These are phyloP conservation scores for Tragelaphus strepsiceros DNA, from an alignment of 2,113 vertebrate genomes.

Conservation along the genomic window DNA sequence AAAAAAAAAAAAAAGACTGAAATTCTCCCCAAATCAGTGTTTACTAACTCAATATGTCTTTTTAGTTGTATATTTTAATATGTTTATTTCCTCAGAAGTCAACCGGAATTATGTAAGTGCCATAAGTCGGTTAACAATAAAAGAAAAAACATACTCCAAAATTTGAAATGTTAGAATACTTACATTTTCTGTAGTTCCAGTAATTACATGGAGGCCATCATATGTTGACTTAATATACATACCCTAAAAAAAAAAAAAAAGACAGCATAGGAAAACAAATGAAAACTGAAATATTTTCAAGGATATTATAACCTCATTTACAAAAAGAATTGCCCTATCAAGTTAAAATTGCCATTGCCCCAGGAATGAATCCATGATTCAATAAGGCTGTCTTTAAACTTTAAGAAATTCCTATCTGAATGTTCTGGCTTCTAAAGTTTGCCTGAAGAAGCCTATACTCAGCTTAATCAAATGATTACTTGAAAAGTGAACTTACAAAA, in stretches of 20 bases:
- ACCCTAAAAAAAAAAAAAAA: slow-evolving; percentile 85
- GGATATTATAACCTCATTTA: slow-evolving; percentile 68
- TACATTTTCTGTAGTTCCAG: slow-evolving; percentile 98
- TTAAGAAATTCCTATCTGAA: slow-evolving; percentile 51
- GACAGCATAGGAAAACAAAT: slow-evolving; percentile 80
- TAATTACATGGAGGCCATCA: slow-evolving; percentile 97
- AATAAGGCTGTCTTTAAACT: neutral
- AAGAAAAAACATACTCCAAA: slow-evolving; percentile 49
- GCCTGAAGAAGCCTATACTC: neutral
- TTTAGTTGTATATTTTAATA: neutral
- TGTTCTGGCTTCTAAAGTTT: slow-evolving; percentile 20
- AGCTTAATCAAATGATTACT: slow-evolving; percentile 19
- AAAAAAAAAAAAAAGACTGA: neutral
- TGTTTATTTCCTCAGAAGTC: slow-evolving; percentile 17
- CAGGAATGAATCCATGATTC: neutral
- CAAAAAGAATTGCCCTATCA: slow-evolving; percentile 24
- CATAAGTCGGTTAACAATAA: neutral
- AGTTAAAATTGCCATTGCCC: slow-evolving; percentile 29
- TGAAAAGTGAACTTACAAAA: slow-evolving; percentile 16
- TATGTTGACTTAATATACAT: slow-evolving; percentile 99
- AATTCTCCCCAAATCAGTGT: neutral
- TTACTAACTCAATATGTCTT: slow-evolving; percentile 13
- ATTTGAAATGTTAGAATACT: slow-evolving; percentile 80
- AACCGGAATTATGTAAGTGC: slow-evolving; percentile 9
- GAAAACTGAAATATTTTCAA: slow-evolving; percentile 74